Evolutionary conservation across 2,797 vertebrate genomes (phyloP), one percentile per base, ranked within the genome.

Genomic region (Sciurus vulgaris): DNA sequence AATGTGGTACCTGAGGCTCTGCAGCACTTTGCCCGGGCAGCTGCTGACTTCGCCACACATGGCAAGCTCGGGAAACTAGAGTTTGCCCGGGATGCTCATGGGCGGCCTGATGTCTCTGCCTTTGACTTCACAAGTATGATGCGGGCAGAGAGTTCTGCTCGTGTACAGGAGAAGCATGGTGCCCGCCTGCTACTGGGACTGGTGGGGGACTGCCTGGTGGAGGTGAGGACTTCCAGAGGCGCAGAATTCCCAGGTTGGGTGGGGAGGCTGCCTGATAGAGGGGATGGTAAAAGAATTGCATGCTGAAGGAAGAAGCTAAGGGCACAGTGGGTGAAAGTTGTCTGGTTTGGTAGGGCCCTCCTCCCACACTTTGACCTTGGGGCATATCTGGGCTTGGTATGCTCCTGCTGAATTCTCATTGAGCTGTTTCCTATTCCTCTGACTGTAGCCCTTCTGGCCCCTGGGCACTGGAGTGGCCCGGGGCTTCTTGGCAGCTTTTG

Each of bases 91-190:
- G 99, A 99, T 85, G 98, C 98, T 1, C 97, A 61, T 0, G 95
- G 95, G 35, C 96, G 94, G 94, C 99, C 99, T 0, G 99, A 99
- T 0, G 99, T 99, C 14, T 99, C 99, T 94, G 98, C 99, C 99
- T 99, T 99, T 0, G 99, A 99, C 98, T 99, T 99, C 98, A 99
- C 99, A 61, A 99, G 98, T 98, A 99, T 99, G 99, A 99, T 98
- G 1, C 99, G 99, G 17, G 99, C 99, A 0, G 99, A 99, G 97
- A 99, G 99, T 0, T 99, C 99, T 0, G 99, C 99, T 0, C 98
- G 99, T 54, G 99, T 99, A 97, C 98, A 98, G 95, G 99, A 99
- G 98, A 98, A 98, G 91, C 98, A 96, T 0, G 99, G 99, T 6
- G 97, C 96, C 97, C 99, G 98, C 12, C 95, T 99, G 84, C 97